Percentiles rank a stretch among this genome's conserved stretches.
Conservation (phyloP, 1,140 invertebrate species). For the Neomicropteryx cornuta region DNA sequence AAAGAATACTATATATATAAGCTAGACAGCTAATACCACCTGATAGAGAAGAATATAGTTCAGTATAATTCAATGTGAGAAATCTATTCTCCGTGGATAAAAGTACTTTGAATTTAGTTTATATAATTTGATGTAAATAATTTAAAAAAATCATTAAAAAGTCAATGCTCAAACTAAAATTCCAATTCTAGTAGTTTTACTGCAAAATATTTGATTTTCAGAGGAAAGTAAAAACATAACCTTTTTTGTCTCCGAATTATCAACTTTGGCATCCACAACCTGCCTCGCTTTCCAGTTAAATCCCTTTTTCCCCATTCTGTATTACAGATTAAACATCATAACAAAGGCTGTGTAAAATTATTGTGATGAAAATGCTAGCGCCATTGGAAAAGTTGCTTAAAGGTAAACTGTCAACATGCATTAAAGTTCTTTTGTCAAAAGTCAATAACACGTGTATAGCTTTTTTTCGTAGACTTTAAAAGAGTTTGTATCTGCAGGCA, state of each 20-base stretch:
- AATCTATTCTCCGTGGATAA: background rate
- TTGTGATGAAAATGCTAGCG: too few species aligned
- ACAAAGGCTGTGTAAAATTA: too few species aligned
- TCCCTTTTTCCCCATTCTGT: constrained; percentile 49
- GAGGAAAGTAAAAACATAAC: constrained; percentile 32
- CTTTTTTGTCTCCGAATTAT: constrained; percentile 55
- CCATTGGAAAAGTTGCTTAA: too few species aligned
- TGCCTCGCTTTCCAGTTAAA: constrained; percentile 70
- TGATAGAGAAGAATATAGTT: too few species aligned
- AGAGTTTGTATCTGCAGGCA: too few species aligned
- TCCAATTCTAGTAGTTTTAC: constrained; percentile 1
- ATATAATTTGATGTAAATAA: constrained; percentile 4
- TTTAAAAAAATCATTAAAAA: constrained; percentile 8
- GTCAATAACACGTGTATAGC: too few species aligned
- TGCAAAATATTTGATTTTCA: background rate
- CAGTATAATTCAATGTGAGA: constrained; percentile 5
- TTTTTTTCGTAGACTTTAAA: too few species aligned
- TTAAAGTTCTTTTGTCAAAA: too few species aligned
- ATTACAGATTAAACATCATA: background rate
- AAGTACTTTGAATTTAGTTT: background rate
- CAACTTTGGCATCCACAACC: constrained; percentile 54
- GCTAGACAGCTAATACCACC: too few species aligned
- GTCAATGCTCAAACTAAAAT: constrained; percentile 5
- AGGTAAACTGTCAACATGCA: too few species aligned
- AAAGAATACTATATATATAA: too few species aligned